A percentile compares a stretch with the other conserved stretches of the same genome.
Conservation (phyloP, 2,888 invertebrate genomes). For the Diloba caeruleocephala region DNA sequence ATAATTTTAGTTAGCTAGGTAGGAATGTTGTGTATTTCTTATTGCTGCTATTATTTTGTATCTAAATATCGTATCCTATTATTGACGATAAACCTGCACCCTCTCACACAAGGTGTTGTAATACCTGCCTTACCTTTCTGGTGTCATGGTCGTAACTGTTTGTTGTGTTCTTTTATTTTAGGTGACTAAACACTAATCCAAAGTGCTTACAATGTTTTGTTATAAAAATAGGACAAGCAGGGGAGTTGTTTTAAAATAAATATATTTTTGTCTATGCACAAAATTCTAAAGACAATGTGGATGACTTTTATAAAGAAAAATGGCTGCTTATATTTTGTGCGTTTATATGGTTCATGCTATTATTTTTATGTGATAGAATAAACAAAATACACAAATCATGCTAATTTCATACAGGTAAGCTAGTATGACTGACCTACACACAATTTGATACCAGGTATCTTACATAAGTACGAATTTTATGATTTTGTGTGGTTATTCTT, state of each 20-base stretch:
- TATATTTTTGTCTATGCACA: constrained; percentile 34
- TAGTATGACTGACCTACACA: no score
- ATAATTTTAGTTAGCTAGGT: constrained; percentile 20
- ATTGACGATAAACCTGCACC: constrained; percentile 3
- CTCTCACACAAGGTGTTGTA: background rate
- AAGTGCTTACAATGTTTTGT: constrained; percentile 57
- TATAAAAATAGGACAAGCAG: constrained; percentile 30
- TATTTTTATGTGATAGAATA: no score
- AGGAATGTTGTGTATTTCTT: constrained; percentile 11
- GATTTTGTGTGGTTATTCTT: background rate
- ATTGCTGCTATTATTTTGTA: background rate
- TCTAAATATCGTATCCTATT: constrained; percentile 3
- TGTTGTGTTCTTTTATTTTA: constrained; percentile 20
- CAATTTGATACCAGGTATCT: no score
- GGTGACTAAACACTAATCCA: constrained; percentile 44
- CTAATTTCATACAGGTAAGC: no score
- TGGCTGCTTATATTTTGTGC: constrained; percentile 23
- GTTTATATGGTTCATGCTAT: constrained; percentile 1
- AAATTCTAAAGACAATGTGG: constrained; percentile 15
- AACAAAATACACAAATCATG: no score
- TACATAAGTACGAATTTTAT: background rate
- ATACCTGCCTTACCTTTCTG: background rate
- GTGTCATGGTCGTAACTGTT: background rate
- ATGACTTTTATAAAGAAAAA: constrained; percentile 18
- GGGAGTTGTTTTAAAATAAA: constrained; percentile 5